phyloP scores from a whole-genome alignment of 1,140 invertebrate species.

The Drosophila kepulauana region DNA sequence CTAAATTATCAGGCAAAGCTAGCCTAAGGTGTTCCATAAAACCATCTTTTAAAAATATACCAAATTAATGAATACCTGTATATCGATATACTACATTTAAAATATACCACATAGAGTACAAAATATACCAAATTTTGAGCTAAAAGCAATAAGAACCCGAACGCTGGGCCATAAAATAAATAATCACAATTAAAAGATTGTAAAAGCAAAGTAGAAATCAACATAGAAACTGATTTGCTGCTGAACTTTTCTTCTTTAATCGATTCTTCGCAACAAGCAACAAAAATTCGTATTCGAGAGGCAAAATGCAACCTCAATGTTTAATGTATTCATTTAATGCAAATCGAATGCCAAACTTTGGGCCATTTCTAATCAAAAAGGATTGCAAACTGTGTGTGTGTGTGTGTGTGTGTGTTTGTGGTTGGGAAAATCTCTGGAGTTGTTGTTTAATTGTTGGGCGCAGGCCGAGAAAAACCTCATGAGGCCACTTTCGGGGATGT shows the following conservation, averaged over 20 bases:
- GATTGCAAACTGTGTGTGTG: conserved; percentile 10
- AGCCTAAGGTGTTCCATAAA: no score
- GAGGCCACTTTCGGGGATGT: conserved; percentile 5
- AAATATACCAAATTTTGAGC: no score
- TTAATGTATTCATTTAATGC: conserved; percentile 4
- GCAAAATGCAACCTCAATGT: not conserved
- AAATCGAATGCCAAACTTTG: conserved; percentile 17
- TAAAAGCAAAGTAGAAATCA: not conserved
- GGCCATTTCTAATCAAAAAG: conserved; percentile 8
- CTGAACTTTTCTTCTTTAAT: no score
- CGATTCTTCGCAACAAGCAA: not conserved
- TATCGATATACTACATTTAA: no score
- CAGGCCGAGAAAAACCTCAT: not conserved
- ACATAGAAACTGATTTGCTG: not conserved
- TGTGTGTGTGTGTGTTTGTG: not conserved
- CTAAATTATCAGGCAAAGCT: no score
- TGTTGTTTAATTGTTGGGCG: conserved; percentile 30
- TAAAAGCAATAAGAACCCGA: not conserved
- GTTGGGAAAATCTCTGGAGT: conserved; percentile 7
- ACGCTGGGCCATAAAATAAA: no score
- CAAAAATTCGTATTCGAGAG: not conserved
- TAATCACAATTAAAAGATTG: not conserved
- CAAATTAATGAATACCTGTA: no score
- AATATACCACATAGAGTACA: no score
- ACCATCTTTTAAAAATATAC: no score